Evolutionary conservation across 2,113 vertebrate species (phyloP), one percentile per base, ranked within the genome.

Genomic region (Grallaria varia): DNA sequence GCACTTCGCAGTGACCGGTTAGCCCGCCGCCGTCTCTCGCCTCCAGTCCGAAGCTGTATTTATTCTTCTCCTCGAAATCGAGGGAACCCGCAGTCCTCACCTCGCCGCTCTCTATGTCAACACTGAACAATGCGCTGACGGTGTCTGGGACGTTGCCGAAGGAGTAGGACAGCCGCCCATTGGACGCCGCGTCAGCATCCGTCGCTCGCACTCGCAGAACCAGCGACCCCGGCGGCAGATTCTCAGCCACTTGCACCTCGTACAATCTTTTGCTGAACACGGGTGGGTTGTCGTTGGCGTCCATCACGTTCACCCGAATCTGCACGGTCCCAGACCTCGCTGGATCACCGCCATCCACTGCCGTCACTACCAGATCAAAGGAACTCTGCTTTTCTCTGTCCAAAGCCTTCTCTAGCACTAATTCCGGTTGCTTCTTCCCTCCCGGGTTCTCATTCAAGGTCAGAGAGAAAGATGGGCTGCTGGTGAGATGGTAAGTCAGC

Each of bases 51-150:
- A 78, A 63, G 0, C 1, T 3, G 6, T 78, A 37, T 15, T 37
- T 68, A 28, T 2, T n/a, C 8, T n/a, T 45, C 5, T 47, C 67
- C 9, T 69, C 67, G 24, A 12, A 69, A 8, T 69, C 66, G 4
- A 68, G 23, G 0, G 33, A 2, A 35, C 33, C 67, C 5, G 1
- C 16, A 0, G 42, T 67, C 11, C 64, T 67, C 5, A 69, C 2
- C 9, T 30, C n/a, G 1, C 76, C 76, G 0, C 7, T 78, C 0
- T 35, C 19, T 0, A 23, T 22, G 4, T 52, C 37, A 1, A 78
- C 0, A 9, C 14, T 0, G 6, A 78, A 78, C 6, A 42, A 4
- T 0, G 9, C 0, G 0, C 2, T 1, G 6, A 60, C 4, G 1
- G 0, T 3, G 1, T 11, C 45, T 0, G 35, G 47, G 4, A 64